Percentiles rank a stretch among this genome's conserved stretches.
These are phyloP conservation scores for Aphelocoma californica DNA, from an alignment of 2,797 vertebrate genomes.

Conservation along the genomic window DNA sequence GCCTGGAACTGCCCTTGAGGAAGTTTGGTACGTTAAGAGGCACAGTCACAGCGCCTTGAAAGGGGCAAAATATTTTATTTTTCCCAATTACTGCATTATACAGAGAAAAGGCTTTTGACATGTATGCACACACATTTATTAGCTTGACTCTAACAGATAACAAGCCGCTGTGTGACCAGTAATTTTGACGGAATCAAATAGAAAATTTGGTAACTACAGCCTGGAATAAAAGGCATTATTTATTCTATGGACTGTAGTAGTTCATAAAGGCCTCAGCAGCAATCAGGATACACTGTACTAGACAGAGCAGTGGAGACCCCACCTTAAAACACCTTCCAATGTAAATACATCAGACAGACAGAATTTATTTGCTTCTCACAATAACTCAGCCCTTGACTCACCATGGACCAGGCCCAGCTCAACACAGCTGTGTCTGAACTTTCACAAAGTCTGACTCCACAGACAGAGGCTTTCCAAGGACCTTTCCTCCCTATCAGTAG, in stretches of 20 bases:
- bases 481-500: neutral
- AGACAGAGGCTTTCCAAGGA: neutral
- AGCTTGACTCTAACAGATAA: neutral
- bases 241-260: neutral
- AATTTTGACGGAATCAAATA: neutral
- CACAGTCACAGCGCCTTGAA: neutral
- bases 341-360: conserved; percentile 18
- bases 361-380: neutral
- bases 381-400: neutral
- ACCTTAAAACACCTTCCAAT: conserved; percentile 2
- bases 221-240: neutral
- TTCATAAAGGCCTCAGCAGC: neutral
- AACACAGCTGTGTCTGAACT: neutral
- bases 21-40: accelerated
- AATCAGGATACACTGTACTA: neutral
- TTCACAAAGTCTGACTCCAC: neutral
- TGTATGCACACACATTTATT: neutral
- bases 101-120: neutral
- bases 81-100: neutral
- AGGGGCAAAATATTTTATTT: neutral
- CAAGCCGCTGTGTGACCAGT: neutral
- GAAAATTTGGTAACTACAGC: neutral
- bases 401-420: neutral
- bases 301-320: neutral
- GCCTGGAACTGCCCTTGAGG: neutral